Percentiles rank a stretch among this genome's conserved stretches.
These are phyloP conservation scores for Argyrosomus regius DNA, from an alignment of 2,797 vertebrate genomes.

Conservation along the genomic window DNA sequence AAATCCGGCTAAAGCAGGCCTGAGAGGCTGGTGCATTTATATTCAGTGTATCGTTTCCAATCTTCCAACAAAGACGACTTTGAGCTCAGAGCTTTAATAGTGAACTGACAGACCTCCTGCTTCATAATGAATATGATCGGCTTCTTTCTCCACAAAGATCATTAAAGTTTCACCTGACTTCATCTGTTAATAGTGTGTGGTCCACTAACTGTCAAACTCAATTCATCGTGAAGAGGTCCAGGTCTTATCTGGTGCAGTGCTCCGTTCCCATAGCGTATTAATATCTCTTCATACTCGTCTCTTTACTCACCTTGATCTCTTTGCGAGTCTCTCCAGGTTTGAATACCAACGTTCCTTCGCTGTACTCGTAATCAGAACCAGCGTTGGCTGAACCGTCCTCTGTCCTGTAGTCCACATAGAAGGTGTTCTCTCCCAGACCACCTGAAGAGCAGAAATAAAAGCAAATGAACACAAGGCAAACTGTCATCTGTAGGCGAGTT, in stretches of 20 bases:
- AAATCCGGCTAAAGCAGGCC: not conserved
- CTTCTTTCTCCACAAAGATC: not conserved
- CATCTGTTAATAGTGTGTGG: not conserved
- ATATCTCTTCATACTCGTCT: not conserved
- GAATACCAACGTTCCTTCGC: conserved; percentile 94
- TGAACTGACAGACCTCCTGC: not conserved
- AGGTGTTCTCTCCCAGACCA: conserved; percentile 89
- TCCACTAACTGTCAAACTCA: too few relatives aligned
- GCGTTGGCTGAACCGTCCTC: conserved; percentile 96
- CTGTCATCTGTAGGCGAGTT: not conserved
- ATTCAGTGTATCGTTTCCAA: not conserved
- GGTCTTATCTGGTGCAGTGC: too few relatives aligned
- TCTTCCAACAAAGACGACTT: not conserved
- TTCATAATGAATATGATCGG: not conserved
- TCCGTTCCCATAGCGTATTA: too few relatives aligned
- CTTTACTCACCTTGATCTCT: conserved; percentile 88
- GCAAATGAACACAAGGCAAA: too few relatives aligned
- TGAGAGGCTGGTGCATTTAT: not conserved
- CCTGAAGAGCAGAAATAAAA: conserved; percentile 65
- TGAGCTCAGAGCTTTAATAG: not conserved
- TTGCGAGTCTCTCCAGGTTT: conserved; percentile 94
- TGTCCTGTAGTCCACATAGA: conserved; percentile 96
- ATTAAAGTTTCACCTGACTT: conserved; percentile 10
- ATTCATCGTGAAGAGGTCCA: too few relatives aligned
- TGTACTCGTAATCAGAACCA: conserved; percentile 90